Conservation (phyloP, 1,140 invertebrate genomes). For the Daktulosphaira vitifoliae region DNA sequence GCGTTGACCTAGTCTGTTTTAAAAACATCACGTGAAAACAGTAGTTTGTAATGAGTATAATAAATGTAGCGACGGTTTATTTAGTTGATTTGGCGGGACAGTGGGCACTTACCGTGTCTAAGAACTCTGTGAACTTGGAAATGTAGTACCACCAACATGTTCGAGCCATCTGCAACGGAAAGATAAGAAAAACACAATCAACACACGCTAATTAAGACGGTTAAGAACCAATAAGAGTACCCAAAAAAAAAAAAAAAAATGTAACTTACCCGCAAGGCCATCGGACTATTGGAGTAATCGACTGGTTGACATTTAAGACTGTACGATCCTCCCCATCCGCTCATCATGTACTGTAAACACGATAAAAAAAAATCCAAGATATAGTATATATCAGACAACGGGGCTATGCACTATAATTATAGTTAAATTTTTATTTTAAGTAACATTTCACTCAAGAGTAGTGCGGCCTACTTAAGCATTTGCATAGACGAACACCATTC, state of each 20-base stretch:
- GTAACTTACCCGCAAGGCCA: slow-evolving; percentile 71
- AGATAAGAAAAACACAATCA: slow-evolving; percentile 12
- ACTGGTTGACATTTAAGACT: slow-evolving; percentile 90
- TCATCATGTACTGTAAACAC: slow-evolving; percentile 62
- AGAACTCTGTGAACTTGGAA: slow-evolving; percentile 94
- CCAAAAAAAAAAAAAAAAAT: neutral
- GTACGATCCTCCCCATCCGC: slow-evolving; percentile 77
- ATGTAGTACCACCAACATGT: slow-evolving; percentile 97
- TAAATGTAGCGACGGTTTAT: too few relatives aligned
- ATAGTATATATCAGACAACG: too few relatives aligned
- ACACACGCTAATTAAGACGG: neutral
- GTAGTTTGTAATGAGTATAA: too few relatives aligned
- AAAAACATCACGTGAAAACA: too few relatives aligned
- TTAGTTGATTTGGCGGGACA: too few relatives aligned
- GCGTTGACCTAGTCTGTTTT: too few relatives aligned
- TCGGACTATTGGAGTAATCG: slow-evolving; percentile 73
- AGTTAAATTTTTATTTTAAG: too few relatives aligned
- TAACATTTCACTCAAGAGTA: too few relatives aligned
- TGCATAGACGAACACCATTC: too few relatives aligned
- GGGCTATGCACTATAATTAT: too few relatives aligned
- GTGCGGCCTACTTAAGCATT: too few relatives aligned
- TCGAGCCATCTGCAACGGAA: slow-evolving; percentile 66
- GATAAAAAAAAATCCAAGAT: neutral
- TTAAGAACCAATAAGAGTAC: neutral
- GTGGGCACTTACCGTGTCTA: slow-evolving; percentile 76